Conservation (phyloP, 2,888 invertebrate genomes). For the Cantharis nigra region DNA sequence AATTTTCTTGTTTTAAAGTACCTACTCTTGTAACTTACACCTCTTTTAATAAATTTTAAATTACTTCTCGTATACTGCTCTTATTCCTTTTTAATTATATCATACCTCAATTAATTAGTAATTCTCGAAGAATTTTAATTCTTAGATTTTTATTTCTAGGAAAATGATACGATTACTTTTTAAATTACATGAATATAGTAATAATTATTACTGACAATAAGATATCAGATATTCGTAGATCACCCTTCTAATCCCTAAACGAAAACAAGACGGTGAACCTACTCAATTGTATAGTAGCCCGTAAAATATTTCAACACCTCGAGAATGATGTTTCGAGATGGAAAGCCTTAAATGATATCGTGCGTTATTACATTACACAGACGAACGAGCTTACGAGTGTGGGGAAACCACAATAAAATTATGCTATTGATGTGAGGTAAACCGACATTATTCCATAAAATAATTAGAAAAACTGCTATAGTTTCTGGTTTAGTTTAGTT, state of each 20-base stretch:
- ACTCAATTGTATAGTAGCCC: not conserved
- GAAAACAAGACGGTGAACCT: not conserved
- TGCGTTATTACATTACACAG: not conserved
- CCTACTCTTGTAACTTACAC: not conserved
- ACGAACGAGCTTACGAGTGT: not conserved
- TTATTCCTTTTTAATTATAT: not conserved
- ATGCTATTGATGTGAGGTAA: not conserved
- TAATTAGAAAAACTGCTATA: not conserved
- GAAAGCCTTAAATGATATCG: not conserved
- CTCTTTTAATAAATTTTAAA: not conserved
- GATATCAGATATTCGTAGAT: not conserved
- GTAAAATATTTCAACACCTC: not conserved
- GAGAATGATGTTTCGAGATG: not conserved
- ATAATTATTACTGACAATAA: not conserved
- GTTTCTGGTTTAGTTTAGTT: not conserved
- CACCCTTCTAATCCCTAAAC: not conserved
- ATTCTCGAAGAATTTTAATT: not conserved
- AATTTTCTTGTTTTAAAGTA: not conserved
- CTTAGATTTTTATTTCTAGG: not conserved
- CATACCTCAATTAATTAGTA: not conserved
- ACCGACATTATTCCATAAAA: not conserved
- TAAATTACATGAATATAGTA: not conserved
- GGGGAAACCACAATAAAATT: not conserved
- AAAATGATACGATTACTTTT: not conserved
- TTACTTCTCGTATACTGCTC: not conserved